A percentile compares a stretch with the other conserved stretches of the same genome.
These are phyloP conservation scores for Drosophila melanosoma DNA, from an alignment of 2,888 invertebrate species.

Conservation along the genomic window DNA sequence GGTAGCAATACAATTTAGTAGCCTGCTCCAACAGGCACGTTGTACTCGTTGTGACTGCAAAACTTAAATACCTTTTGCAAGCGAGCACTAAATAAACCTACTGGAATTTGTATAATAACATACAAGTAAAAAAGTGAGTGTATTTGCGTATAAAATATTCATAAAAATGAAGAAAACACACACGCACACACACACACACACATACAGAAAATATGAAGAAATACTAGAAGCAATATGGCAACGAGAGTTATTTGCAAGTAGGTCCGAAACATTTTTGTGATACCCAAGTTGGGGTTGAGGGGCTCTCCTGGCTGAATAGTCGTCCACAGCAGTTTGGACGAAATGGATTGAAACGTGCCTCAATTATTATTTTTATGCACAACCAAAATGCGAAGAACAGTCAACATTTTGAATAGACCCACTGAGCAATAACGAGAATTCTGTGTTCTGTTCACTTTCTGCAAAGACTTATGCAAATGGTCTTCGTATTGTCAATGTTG, in stretches of 20 bases:
- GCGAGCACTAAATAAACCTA: neutral
- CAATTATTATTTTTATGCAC: constrained; percentile 61
- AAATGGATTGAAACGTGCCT: constrained; percentile 66
- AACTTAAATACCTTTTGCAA: neutral
- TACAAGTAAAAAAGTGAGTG: constrained; percentile 3
- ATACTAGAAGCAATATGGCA: constrained; percentile 38
- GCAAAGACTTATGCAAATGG: constrained; percentile 36
- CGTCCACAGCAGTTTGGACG: constrained; percentile 31
- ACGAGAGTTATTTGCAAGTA: constrained; percentile 40
- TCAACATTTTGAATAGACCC: constrained; percentile 24
- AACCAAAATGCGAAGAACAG: constrained; percentile 43
- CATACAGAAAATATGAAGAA: constrained; percentile 45
- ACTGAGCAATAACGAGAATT: constrained; percentile 1
- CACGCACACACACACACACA: neutral
- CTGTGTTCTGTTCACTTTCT: neutral
- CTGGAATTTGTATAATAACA: constrained; percentile 55
- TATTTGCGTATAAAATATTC: constrained; percentile 40
- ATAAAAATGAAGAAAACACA: constrained; percentile 51
- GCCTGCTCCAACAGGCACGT: neutral
- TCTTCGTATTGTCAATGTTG: constrained; percentile 2
- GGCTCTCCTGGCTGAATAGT: neutral
- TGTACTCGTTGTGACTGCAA: neutral
- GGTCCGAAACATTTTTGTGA: constrained; percentile 26
- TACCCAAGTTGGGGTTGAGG: neutral
- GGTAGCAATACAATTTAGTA: neutral